Conservation (phyloP, 2,113 vertebrate genomes). For the Bostrychus sinensis region DNA sequence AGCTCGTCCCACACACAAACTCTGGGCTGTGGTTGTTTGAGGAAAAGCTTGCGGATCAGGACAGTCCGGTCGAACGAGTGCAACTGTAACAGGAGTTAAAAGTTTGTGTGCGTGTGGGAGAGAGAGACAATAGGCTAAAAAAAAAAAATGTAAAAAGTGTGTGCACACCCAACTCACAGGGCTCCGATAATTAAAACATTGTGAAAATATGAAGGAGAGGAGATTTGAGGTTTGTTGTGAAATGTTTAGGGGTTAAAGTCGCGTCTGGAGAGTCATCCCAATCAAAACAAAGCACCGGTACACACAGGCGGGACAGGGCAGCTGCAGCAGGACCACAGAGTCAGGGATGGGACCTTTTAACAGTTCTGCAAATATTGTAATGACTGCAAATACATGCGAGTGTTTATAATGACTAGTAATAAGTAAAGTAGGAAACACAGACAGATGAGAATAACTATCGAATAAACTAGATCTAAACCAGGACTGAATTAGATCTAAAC, state of each 20-base stretch:
- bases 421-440: neutral
- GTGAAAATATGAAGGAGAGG: conserved; percentile 39
- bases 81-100: conserved; percentile 47
- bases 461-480: too few relatives aligned
- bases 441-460: neutral
- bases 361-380: too few relatives aligned
- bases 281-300: too few relatives aligned
- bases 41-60: conserved; percentile 67
- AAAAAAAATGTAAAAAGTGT: too few relatives aligned
- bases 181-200: conserved; percentile 48
- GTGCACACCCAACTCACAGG: conserved; percentile 30
- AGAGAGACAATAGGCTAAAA: conserved; percentile 35
- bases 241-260: neutral
- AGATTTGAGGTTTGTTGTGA: neutral
- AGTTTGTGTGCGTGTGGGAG: neutral
- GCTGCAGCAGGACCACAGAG: too few relatives aligned
- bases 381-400: too few relatives aligned
- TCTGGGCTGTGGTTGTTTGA: conserved; percentile 66
- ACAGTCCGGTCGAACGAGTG: conserved; percentile 77
- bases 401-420: too few relatives aligned
- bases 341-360: too few relatives aligned
- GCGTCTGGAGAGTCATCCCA: neutral
- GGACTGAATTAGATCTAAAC: too few relatives aligned
- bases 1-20: neutral
- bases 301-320: too few relatives aligned